Base-by-base conservation (phyloP, 2,888 invertebrate species). In the Chalcis sispes region DNA sequence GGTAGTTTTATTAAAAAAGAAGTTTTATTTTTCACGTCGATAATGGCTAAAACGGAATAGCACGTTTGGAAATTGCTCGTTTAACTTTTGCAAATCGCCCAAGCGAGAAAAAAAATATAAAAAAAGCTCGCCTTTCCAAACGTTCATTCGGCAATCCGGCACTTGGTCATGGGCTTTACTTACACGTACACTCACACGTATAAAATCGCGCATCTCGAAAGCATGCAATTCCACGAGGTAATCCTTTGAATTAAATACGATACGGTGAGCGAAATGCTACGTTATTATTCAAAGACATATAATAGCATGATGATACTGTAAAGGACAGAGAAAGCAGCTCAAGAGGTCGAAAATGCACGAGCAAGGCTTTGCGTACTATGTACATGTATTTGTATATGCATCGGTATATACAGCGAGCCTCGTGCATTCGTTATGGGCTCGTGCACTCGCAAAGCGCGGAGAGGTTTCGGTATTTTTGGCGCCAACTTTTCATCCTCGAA, bases 401-500 rank as follows among this genome's bases (percentile, higher is more conserved):
- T n/a, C 10, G n/a, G 46, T 46, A 50, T 15, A 10, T n/a, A 20
- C 20, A 20, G 50, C 50, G 20, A 3, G 48, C 36, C 23, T 58
- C 42, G 23, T 56, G 74, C 62, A 69, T 69, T 69, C 69, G 25
- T 69, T 74, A 74, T 52, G 56, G 32, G 25, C 48, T 36, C 48
- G 27, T 23, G 56, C 56, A 59, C 18, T 73, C 72, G 54, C 29
- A 46, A 71, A 42, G 40, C 36, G 7, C 27, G 5, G 32, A 32
- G 27, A 5, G 69, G 20, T 58, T 75, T 65, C 59, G 48, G 4
- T 58, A 75, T 64, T 56, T 61, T 61, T 18, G n/a, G n/a, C 36
- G 32, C 23, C 36, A 72, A 72, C 61, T 67, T 76, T 72, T 18
- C n/a, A n/a, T n/a, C n/a, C n/a, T n/a, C n/a, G n/a, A n/a, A n/a